phyloP scores from a whole-genome alignment of 1,140 invertebrate species.

The Drosophila pandora region DNA sequence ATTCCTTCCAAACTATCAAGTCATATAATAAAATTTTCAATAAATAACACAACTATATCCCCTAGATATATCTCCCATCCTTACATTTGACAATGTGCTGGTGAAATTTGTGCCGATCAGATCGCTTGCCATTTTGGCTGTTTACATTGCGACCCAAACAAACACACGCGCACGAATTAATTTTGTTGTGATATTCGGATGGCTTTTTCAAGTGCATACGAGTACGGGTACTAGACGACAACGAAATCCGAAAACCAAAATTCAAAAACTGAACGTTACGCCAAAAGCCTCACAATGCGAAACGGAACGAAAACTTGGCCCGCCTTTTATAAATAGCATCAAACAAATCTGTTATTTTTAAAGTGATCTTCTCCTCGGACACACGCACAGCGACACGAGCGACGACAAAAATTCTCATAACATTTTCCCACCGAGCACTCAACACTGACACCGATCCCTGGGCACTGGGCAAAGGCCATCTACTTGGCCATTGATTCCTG shows the following conservation, averaged over 20 bases:
- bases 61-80: constrained; percentile 8
- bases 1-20: too few relatives aligned
- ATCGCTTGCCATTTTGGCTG: constrained; percentile 67
- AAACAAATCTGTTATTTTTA: constrained; percentile 82
- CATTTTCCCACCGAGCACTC: constrained; percentile 1
- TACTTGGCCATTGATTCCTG: constrained; percentile 10
- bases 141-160: constrained; percentile 66
- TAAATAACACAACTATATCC: background rate
- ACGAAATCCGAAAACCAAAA: constrained; percentile 28
- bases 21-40: too few relatives aligned
- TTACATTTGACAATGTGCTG: constrained; percentile 72
- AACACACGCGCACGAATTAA: constrained; percentile 38
- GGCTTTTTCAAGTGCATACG: constrained; percentile 67
- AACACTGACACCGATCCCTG: background rate
- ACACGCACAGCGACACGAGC: constrained; percentile 52
- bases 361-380: constrained; percentile 66
- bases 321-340: constrained; percentile 80
- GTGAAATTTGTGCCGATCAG: constrained; percentile 75
- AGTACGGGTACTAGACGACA: constrained; percentile 43
- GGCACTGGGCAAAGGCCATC: constrained; percentile 43
- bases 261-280: constrained; percentile 27
- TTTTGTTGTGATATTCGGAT: constrained; percentile 37
- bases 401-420: constrained; percentile 52
- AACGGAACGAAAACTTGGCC: constrained; percentile 70
- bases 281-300: constrained; percentile 45